Base-by-base conservation (phyloP, 2,888 invertebrate genomes). In the Erebia aethiops region DNA sequence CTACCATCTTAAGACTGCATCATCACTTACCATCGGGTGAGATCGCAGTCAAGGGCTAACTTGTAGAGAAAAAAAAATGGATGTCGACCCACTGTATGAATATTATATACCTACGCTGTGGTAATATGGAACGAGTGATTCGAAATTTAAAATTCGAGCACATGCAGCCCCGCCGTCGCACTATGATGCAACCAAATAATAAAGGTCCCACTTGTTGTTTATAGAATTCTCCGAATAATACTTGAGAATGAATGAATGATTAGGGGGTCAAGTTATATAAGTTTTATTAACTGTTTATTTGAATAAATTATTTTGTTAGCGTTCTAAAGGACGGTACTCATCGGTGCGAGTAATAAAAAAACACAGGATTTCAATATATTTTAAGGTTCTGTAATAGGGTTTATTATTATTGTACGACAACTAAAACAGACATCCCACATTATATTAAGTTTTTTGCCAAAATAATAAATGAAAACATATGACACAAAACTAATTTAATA, bases 121-220 rank as follows among this genome's bases (percentile, higher is more conserved):
- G n/a, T 14, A 7, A 77, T 16, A 52, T 14, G 56, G 56, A 49
- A 49, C 18, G 58, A 26, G 9, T n/a, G 0, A 43, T 43, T 60
- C 26, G 35, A 41, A 77, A 81, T 81, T 80, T 75, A 76, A 80
- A 81, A 81, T 80, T 80, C 74, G 76, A 83, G 78, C 80, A 81
- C 78, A 82, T 81, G 80, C 77, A 78, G 78, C 75, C 76, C 80
- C 84, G 80, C 84, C 83, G 78, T 76, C 80, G 69, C 75, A 51
- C 71, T 77, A 77, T 61, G 49, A 67, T 52, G 41, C 76, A 62
- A 73, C 80, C 79, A 77, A 60, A 71, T 67, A 75, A 79, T 56
- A 11, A 61, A 66, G 79, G 77, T 66, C 79, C 75, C 72, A 76
- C 76, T 73, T 74, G 72, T 70, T 73, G 72, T 62, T 63, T 67